Evolutionary conservation across 2,888 invertebrate genomes (phyloP).

Genomic region (Flabesymbios commensalis): DNA sequence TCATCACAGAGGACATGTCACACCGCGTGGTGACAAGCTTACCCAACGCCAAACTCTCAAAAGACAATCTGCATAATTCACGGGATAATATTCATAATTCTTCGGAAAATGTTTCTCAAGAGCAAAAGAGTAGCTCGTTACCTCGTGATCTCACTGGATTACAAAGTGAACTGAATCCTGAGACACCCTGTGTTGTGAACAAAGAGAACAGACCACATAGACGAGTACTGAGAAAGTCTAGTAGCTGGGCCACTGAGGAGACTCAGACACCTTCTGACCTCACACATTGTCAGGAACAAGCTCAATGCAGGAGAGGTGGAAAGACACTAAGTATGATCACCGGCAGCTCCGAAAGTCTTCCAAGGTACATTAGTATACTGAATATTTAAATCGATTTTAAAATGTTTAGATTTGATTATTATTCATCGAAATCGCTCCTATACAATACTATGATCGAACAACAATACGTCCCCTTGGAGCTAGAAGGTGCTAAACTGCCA

Average conservation of each 20-base stretch:
- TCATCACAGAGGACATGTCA: slow-evolving; percentile 47
- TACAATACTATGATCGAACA: too few relatives aligned
- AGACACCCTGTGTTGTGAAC: too few relatives aligned
- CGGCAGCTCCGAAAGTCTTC: slow-evolving; percentile 56
- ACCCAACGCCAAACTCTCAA: slow-evolving; percentile 36
- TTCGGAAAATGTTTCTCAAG: slow-evolving; percentile 11
- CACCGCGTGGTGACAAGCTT: slow-evolving; percentile 44
- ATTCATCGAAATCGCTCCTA: too few relatives aligned
- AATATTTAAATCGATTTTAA: too few relatives aligned
- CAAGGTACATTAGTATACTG: slow-evolving; percentile 42
- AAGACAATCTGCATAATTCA: slow-evolving; percentile 24
- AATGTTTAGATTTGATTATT: too few relatives aligned
- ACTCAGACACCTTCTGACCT: background rate
- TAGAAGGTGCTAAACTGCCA: too few relatives aligned
- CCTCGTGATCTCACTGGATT: too few relatives aligned
- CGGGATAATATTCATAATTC: slow-evolving; percentile 27
- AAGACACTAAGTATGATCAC: slow-evolving; percentile 45
- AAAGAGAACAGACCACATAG: slow-evolving; percentile 11
- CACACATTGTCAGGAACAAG: background rate
- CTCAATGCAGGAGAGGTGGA: too few relatives aligned
- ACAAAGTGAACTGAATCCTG: background rate
- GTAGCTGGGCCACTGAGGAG: slow-evolving; percentile 2
- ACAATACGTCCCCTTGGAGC: too few relatives aligned
- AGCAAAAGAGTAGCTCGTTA: background rate
- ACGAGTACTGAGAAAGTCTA: slow-evolving; percentile 19